Percentiles rank a stretch among this genome's conserved stretches.
These are phyloP conservation scores for Cephus spinipes DNA, from an alignment of 2,888 invertebrate species.

Conservation along the genomic window DNA sequence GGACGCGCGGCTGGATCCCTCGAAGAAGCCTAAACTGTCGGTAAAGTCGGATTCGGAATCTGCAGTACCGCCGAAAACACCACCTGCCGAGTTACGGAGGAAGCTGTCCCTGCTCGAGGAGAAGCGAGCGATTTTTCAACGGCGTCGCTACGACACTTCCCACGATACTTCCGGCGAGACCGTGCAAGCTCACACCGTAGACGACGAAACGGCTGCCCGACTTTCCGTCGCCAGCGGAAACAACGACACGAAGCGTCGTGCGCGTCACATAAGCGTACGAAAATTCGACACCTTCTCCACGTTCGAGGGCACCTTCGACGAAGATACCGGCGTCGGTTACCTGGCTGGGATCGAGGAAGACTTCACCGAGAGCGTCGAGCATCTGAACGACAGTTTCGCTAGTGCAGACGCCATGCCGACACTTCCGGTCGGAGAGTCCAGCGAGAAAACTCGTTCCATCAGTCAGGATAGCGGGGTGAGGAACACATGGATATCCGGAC, in stretches of 20 bases:
- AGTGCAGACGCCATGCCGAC: constrained; percentile 5
- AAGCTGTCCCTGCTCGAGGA: constrained; percentile 56
- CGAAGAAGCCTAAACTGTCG: constrained; percentile 35
- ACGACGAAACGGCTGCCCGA: constrained; percentile 32
- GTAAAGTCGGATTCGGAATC: constrained; percentile 49
- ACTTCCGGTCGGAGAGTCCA: constrained; percentile 32
- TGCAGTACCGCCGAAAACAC: constrained; percentile 36
- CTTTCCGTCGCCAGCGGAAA: not conserved
- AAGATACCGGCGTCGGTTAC: constrained; percentile 53
- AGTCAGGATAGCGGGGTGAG: constrained; percentile 56
- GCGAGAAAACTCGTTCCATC: constrained; percentile 43
- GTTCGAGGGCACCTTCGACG: constrained; percentile 60
- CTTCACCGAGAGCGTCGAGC: constrained; percentile 40
- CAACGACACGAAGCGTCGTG: constrained; percentile 13
- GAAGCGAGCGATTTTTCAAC: constrained; percentile 57
- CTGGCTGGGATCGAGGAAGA: constrained; percentile 54
- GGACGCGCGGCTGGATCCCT: constrained; percentile 3
- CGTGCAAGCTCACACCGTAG: constrained; percentile 42
- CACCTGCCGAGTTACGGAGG: constrained; percentile 50
- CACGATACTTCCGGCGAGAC: constrained; percentile 49
- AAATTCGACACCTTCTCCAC: constrained; percentile 61
- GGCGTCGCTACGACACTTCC: constrained; percentile 49
- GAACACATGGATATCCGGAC: constrained; percentile 6
- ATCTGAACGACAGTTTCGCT: constrained; percentile 22
- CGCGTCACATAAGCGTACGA: constrained; percentile 52